Conservation (phyloP, 1,140 invertebrate genomes). For the Neomicropteryx cornuta region DNA sequence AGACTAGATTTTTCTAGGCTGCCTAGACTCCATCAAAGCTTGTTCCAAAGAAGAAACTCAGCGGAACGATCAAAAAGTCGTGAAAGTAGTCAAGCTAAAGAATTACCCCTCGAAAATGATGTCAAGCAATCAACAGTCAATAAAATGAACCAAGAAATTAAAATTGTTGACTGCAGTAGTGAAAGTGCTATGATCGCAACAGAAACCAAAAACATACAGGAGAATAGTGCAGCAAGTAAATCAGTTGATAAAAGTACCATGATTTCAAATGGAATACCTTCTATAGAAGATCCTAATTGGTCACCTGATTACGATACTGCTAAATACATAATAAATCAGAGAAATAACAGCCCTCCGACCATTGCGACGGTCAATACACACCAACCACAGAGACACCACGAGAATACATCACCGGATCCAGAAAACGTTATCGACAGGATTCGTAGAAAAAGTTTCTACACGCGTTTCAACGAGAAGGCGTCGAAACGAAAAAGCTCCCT, state of each 20-base stretch:
- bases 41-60: constrained; percentile 15
- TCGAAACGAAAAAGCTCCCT: constrained; percentile 47
- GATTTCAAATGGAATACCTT: too few relatives aligned
- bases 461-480: constrained; percentile 73
- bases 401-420: constrained; percentile 31
- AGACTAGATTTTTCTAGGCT: constrained; percentile 58
- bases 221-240: too few relatives aligned
- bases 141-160: too few relatives aligned
- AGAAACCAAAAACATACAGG: too few relatives aligned
- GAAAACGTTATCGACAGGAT: constrained; percentile 79
- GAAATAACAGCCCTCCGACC: not conserved
- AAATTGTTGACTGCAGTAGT: too few relatives aligned
- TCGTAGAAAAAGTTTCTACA: constrained; percentile 77
- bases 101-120: too few relatives aligned
- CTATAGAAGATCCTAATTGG: too few relatives aligned
- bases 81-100: constrained; percentile 12
- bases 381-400: constrained; percentile 23
- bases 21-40: constrained; percentile 38
- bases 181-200: too few relatives aligned
- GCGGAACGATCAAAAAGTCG: constrained; percentile 9
- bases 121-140: too few relatives aligned
- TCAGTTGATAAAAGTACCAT: too few relatives aligned
- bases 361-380: not conserved
- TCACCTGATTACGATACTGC: constrained; percentile 13
- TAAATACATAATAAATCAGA: constrained; percentile 8